A percentile compares a stretch with the other conserved stretches of the same genome.
phyloP scores from a whole-genome alignment of 2,888 invertebrate genomes.

The Priocnemis perturbator region DNA sequence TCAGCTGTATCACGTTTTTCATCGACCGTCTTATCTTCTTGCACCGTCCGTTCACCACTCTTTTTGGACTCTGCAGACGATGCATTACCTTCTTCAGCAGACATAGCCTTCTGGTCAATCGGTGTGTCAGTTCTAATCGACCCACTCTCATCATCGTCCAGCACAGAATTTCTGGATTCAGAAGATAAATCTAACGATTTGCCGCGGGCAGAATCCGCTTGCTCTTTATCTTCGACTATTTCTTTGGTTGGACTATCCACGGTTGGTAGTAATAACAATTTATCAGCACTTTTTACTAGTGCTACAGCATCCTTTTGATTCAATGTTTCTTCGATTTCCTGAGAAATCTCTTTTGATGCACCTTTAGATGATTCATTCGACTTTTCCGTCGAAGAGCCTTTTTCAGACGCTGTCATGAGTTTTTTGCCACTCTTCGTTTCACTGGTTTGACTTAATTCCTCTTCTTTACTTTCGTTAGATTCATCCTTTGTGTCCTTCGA shows the following conservation, averaged over 20 bases:
- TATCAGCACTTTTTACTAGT: neutral
- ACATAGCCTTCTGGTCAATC: conserved; percentile 17
- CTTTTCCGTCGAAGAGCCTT: neutral
- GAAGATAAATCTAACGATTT: conserved; percentile 50
- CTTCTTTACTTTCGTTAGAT: conserved; percentile 9
- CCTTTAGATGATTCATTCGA: neutral
- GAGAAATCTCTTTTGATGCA: conserved; percentile 12
- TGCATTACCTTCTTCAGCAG: neutral
- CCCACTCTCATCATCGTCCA: conserved; percentile 29
- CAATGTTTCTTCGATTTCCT: conserved; percentile 11
- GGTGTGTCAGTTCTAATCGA: conserved; percentile 32
- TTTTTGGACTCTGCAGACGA: neutral
- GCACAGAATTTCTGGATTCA: conserved; percentile 35
- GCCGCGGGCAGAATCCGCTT: conserved; percentile 41
- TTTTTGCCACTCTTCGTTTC: too few relatives aligned
- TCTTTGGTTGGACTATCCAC: conserved; percentile 18
- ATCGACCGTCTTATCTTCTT: too few relatives aligned
- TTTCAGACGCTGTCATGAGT: neutral
- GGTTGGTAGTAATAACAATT: neutral
- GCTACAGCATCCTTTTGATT: neutral
- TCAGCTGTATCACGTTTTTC: too few relatives aligned
- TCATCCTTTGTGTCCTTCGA: conserved; percentile 9
- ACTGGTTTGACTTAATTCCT: too few relatives aligned
- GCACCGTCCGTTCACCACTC: too few relatives aligned
- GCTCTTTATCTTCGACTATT: conserved; percentile 40